Evolutionary conservation across 2,113 vertebrate species (phyloP), one percentile per base, ranked within the genome.

Genomic region (Pao palembangensis): DNA sequence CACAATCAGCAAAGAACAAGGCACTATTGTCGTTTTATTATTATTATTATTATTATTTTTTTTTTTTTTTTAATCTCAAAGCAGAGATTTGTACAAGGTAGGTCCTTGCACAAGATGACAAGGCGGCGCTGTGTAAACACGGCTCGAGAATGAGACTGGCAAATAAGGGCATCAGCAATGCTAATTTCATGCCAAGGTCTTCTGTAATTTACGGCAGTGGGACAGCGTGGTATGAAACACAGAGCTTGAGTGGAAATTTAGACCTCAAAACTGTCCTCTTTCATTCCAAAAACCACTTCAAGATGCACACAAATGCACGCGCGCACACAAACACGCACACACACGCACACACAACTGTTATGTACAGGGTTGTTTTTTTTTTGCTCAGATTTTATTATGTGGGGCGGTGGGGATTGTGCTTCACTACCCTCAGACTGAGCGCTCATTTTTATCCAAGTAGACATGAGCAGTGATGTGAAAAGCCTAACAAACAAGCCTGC

Each of bases 391-490:
- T 41, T 60, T 49, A 79, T 75, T 66, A 75, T 72, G 51, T 62
- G 18, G 49, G 0, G 34, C 25, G 31, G 43, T 7, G n/a, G 12
- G 4, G 38, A 59, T 78, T 61, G 53, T 62, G 72, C 69, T 60
- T 68, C 55, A 2, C 53, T 62, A 52, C 47, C 57, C 75, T 55
- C 46, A 19, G 63, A 63, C 77, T 75, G 75, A 79, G 71, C 67
- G 66, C 68, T 77, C 41, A 80, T 87, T 85, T 80, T 86, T 66
- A 89, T 88, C 61, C 53, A 71, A 84, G 71, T 55, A 51, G 78
- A 89, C 79, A 76, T 60, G 85, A 83, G 78, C 82, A 73, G 61
- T 70, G 62, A 80, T 82, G 78, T 81, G 78, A 82, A 82, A 87
- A 82, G 75, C 67, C 73, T 57, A 69, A 72, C 78, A 71, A 83